These are phyloP conservation scores for Chrysocyon brachyurus DNA, from an alignment of 2,797 vertebrate species.

Conservation along the genomic window DNA sequence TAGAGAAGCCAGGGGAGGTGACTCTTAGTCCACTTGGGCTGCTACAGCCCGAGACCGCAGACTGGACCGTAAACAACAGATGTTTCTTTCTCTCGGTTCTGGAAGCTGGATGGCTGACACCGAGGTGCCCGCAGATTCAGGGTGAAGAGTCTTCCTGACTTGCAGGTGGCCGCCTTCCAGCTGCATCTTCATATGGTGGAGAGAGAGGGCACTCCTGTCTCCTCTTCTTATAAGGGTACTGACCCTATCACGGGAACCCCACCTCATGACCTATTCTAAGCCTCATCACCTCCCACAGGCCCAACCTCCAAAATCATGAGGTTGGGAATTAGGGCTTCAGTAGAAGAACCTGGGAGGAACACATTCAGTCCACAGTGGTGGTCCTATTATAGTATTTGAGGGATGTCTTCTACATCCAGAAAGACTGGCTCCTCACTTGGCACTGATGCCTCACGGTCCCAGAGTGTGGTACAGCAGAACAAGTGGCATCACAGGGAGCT, in stretches of 20 bases:
- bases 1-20: neutral
- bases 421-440: neutral
- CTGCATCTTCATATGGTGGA: neutral
- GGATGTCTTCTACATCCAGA: neutral
- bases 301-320: neutral
- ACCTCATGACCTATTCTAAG: neutral
- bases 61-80: rapidly evolving
- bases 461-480: neutral
- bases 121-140: too few species aligned
- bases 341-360: neutral
- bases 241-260: neutral
- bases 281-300: neutral
- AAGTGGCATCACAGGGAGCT: neutral
- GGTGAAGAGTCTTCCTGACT: neutral
- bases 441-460: neutral
- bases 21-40: rapidly evolving
- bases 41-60: too few species aligned
- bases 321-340: neutral
- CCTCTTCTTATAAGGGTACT: neutral
- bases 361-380: neutral
- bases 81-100: neutral
- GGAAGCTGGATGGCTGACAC: neutral
- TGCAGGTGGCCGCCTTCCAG: neutral
- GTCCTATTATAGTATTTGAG: neutral
- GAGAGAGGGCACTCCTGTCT: neutral